Evolutionary conservation across 2,888 invertebrate genomes (phyloP).

Genomic region (Hypercompe scribonia): DNA sequence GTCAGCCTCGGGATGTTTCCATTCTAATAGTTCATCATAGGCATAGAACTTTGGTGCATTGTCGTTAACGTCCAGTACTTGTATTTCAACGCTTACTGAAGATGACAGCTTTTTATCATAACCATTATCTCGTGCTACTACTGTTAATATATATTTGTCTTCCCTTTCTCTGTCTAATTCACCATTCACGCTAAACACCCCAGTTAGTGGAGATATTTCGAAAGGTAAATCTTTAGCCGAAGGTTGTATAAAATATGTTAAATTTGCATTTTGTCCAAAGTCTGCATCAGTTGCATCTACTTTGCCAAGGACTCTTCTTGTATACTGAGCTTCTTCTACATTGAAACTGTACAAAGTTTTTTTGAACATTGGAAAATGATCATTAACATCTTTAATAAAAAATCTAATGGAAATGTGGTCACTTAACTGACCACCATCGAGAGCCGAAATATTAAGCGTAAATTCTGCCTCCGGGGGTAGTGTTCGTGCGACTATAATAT

Average conservation of each 20-base stretch:
- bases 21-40: conserved; percentile 88
- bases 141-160: conserved; percentile 90
- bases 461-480: conserved; percentile 92
- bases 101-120: conserved; percentile 88
- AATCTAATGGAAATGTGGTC: conserved; percentile 90
- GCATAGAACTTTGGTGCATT: conserved; percentile 93
- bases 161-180: conserved; percentile 91
- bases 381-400: conserved; percentile 92
- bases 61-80: conserved; percentile 94
- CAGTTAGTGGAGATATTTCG: conserved; percentile 89
- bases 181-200: conserved; percentile 91
- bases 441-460: conserved; percentile 90
- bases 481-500: conserved; percentile 90
- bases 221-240: conserved; percentile 87
- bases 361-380: conserved; percentile 93
- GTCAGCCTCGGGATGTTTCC: conserved; percentile 81
- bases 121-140: conserved; percentile 92
- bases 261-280: conserved; percentile 92
- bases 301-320: conserved; percentile 90
- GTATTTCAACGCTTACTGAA: conserved; percentile 92
- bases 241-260: conserved; percentile 89
- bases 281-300: conserved; percentile 93
- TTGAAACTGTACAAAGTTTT: conserved; percentile 94
- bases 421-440: conserved; percentile 91
- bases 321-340: conserved; percentile 92